phyloP scores from a whole-genome alignment of 2,888 invertebrate genomes.

The Ennomos fuscantarius region DNA sequence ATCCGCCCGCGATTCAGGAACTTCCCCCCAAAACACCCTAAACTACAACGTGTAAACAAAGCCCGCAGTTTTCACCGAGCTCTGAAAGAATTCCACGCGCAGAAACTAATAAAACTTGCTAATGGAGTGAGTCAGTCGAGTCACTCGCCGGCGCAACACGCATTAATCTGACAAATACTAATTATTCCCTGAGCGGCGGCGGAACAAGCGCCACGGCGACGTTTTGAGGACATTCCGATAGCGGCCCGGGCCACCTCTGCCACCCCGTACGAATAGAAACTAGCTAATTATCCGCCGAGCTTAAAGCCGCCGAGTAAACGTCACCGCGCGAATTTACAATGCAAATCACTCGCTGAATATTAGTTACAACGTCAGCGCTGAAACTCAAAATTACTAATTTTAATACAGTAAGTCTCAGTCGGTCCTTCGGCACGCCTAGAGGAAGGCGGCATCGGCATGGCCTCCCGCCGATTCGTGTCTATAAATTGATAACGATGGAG shows the following conservation, averaged over 20 bases:
- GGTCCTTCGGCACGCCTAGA: constrained; percentile 75
- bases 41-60: constrained; percentile 69
- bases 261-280: constrained; percentile 79
- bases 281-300: constrained; percentile 83
- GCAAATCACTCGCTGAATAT: constrained; percentile 83
- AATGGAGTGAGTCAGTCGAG: constrained; percentile 49
- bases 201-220: constrained; percentile 53
- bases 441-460: constrained; percentile 74
- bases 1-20: constrained; percentile 67
- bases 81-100: constrained; percentile 46
- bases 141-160: constrained; percentile 50
- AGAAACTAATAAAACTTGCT: constrained; percentile 52
- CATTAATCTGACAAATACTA: constrained; percentile 53
- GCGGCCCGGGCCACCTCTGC: constrained; percentile 48
- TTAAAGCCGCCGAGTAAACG: constrained; percentile 74
- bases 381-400: constrained; percentile 84
- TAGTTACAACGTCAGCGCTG: constrained; percentile 80
- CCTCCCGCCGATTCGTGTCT: constrained; percentile 55
- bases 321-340: constrained; percentile 82
- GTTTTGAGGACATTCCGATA: constrained; percentile 68
- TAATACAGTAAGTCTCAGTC: constrained; percentile 82
- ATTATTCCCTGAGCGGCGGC: constrained; percentile 44
- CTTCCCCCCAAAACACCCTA: constrained; percentile 67
- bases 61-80: constrained; percentile 48
- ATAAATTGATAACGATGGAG: constrained; percentile 68